phyloP scores from a whole-genome alignment of 2,888 invertebrate genomes.

The Clunio marinus region DNA sequence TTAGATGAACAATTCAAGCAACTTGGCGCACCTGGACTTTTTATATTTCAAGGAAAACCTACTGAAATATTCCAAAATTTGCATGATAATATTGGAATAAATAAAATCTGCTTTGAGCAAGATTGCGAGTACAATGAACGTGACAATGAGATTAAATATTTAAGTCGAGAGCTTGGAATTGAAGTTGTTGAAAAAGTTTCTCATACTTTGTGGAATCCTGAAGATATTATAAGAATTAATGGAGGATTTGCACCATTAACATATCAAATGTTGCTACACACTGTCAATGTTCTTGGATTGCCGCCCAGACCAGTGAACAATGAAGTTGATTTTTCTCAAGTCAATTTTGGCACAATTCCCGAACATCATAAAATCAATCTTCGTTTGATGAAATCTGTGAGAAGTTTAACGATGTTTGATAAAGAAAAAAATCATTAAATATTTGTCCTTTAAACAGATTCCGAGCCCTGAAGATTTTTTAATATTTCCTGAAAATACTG shows the following conservation, averaged over 20 bases:
- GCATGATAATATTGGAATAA: conserved; percentile 58
- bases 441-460: conserved; percentile 44
- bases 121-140: conserved; percentile 68
- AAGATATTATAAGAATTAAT: conserved; percentile 60
- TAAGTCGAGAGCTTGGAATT: conserved; percentile 57
- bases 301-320: conserved; percentile 56
- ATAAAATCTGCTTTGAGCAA: conserved; percentile 58
- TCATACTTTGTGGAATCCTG: conserved; percentile 69
- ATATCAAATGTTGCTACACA: conserved; percentile 67
- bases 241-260: conserved; percentile 68
- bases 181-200: conserved; percentile 60
- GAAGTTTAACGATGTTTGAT: neutral
- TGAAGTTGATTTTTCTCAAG: conserved; percentile 51
- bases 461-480: conserved; percentile 59
- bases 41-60: conserved; percentile 61
- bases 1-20: conserved; percentile 58
- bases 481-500: conserved; percentile 52
- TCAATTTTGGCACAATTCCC: conserved; percentile 54
- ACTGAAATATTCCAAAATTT: conserved; percentile 56
- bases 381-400: conserved; percentile 53
- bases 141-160: conserved; percentile 56
- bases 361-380: conserved; percentile 53
- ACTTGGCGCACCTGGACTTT: conserved; percentile 55
- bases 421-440: neutral
- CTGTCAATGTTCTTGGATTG: conserved; percentile 58